Base-by-base conservation (phyloP, 92 coral and sea anemone species). In the Galaxea fascicularis region DNA sequence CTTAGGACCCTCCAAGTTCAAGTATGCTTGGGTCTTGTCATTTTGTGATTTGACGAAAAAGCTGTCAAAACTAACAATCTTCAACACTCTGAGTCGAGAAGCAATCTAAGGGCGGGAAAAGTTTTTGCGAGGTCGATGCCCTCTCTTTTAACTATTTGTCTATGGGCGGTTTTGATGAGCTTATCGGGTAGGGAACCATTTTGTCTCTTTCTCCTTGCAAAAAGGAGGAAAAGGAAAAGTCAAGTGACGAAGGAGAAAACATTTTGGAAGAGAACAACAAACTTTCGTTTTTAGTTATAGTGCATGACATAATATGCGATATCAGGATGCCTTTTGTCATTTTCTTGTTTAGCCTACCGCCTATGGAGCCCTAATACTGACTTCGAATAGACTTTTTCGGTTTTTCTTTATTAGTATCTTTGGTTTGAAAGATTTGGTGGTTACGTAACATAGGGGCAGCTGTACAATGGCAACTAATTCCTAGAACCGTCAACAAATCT, bases 1-100 rank as follows among this genome's bases (percentile, higher is more conserved):
- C n/a, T 68, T 68, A 31, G 57, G 76, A 71, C 54, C 58, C 76
- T 71, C 57, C 76, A 71, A 71, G 76, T 71, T 58, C 76, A 71
- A 71, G 76, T 71, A 71, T 21, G 58, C 76, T 71, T 71, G 76
- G 26, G 76, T 71, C 58, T 71, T 71, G 28, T 71, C 35, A 18
- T 71, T 58, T 13, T 5, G 6, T 21, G 53, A 45, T 68, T 71
- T 45, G 27, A 71, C 53, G 45, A 39, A 71, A 71, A 71, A 71
- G 76, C 29, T 71, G 57, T 39, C 76, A 71, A 71, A 15, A 39
- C 30, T 45, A 71, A 44, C 53, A 71, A 71, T 71, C 57, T 71
- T 71, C 76, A 18, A 39, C 24, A 71, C 57, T 44, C 44, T 71
- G 76, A 71, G 76, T 71, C 76, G 9, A 35, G 58, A 71, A 41